These are phyloP conservation scores for Rhegmatorhina hoffmannsi DNA, from an alignment of 2,113 vertebrate genomes.

Conservation along the genomic window DNA sequence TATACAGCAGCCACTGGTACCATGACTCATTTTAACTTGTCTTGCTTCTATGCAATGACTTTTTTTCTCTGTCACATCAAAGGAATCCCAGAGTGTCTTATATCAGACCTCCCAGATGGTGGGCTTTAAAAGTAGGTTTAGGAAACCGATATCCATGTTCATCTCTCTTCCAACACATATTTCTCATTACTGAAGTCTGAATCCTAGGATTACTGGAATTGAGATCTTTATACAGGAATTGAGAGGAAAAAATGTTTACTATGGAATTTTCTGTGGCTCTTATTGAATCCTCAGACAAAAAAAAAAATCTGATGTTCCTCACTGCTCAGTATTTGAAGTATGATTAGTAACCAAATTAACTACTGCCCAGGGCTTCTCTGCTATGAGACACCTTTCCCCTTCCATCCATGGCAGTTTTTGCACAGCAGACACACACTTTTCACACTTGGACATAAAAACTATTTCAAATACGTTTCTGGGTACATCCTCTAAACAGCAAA, in stretches of 20 bases:
- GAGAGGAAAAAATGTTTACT: neutral
- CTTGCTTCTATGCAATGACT: neutral
- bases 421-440: neutral
- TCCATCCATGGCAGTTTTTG: neutral
- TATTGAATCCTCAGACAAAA: neutral
- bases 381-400: neutral
- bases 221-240: neutral
- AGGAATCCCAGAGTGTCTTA: neutral
- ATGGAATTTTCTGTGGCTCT: neutral
- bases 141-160: neutral
- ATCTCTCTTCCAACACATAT: neutral
- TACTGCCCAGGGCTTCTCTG: neutral
- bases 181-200: neutral
- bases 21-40: neutral
- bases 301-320: neutral
- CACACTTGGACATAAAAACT: neutral
- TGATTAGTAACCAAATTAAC: neutral
- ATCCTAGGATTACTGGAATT: neutral
- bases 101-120: neutral
- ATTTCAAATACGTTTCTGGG: neutral
- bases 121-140: neutral
- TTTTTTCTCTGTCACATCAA: neutral
- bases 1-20: neutral
- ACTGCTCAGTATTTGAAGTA: neutral
- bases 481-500: neutral